Conservation (phyloP, 2,113 vertebrate species). For the Petrocephalus microphthalmus region DNA sequence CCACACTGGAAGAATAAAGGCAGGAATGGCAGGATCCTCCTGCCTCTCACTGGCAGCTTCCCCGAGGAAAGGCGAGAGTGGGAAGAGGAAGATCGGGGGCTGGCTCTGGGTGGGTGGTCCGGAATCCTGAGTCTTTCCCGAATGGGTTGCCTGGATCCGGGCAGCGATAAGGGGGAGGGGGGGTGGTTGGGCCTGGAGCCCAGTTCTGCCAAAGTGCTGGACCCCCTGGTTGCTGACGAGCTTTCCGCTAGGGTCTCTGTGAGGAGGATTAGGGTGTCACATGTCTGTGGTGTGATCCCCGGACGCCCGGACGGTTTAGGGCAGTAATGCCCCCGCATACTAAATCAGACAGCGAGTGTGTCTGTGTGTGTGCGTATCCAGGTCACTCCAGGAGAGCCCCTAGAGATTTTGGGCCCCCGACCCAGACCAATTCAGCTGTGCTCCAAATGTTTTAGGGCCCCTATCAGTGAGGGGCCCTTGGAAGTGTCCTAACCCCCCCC, state of each 20-base stretch:
- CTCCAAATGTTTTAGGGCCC: no score
- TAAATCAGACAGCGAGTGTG: conserved; percentile 3
- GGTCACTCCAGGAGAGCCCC: conserved; percentile 45
- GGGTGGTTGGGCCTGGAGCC: not conserved
- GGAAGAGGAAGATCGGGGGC: conserved; percentile 11
- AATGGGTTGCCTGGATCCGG: not conserved
- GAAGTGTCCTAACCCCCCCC: no score
- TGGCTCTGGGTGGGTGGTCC: conserved; percentile 30
- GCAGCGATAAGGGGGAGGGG: conserved; percentile 29
- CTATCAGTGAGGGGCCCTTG: no score
- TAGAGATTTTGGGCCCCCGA: no score
- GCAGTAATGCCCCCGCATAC: not conserved
- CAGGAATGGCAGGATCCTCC: not conserved
- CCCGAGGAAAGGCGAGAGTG: not conserved
- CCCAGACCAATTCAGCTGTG: no score
- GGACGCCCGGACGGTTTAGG: not conserved
- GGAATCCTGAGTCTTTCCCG: not conserved
- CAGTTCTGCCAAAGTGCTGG: not conserved
- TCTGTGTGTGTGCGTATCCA: conserved; percentile 43
- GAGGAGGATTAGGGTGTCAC: not conserved
- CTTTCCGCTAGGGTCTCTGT: not conserved
- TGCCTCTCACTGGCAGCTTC: not conserved
- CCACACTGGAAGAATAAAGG: conserved; percentile 30
- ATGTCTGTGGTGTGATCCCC: not conserved
- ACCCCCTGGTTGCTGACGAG: not conserved